Conservation (phyloP, 2,113 vertebrate species). For the Tychaedon coryphoeus region DNA sequence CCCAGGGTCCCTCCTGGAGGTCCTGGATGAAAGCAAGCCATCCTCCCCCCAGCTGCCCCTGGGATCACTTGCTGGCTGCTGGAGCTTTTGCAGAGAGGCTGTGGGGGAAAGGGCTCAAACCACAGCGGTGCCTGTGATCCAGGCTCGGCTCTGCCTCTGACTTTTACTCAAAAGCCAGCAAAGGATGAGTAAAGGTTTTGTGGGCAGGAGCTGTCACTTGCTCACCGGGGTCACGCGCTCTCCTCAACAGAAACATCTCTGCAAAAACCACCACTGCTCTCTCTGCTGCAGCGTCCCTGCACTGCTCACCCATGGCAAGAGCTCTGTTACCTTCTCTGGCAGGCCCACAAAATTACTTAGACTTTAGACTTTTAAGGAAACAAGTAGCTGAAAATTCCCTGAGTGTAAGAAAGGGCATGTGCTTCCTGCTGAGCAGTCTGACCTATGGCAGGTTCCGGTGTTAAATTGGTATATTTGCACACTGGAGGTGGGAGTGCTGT, state of each 20-base stretch:
- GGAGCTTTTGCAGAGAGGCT: background rate
- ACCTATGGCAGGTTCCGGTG: accelerated
- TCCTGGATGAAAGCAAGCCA: accelerated
- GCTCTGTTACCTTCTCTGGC: background rate
- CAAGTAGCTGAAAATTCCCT: background rate
- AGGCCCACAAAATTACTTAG: background rate
- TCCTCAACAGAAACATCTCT: background rate
- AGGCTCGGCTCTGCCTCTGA: background rate
- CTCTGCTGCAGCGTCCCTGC: background rate
- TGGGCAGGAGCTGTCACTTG: background rate
- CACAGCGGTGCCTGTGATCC: accelerated
- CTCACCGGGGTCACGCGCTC: accelerated
- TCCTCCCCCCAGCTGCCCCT: accelerated
- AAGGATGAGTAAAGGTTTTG: slow-evolving; percentile 38
- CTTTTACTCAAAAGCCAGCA: slow-evolving; percentile 25
- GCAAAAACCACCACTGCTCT: background rate
- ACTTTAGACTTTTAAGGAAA: background rate
- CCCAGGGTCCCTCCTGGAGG: background rate
- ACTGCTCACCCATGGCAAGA: accelerated
- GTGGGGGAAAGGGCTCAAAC: background rate
- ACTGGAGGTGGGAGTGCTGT: background rate
- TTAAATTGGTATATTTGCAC: background rate
- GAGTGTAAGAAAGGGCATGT: background rate
- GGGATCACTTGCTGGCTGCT: accelerated
- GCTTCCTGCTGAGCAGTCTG: background rate